Base-by-base conservation (phyloP, 2,113 vertebrate species). In the Percina caprodes region DNA sequence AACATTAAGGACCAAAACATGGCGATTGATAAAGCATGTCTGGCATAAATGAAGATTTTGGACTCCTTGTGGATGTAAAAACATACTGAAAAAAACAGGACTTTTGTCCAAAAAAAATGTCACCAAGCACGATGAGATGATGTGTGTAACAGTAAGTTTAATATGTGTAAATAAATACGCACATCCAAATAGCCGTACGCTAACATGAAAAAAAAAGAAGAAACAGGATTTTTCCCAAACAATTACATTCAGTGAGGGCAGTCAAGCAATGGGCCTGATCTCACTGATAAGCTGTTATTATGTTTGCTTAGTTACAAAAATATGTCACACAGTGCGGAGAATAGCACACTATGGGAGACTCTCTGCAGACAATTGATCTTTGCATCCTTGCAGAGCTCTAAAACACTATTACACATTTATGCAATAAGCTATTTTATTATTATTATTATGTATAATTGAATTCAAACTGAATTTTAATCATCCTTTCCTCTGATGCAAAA, bases 391-490 rank as follows among this genome's bases (percentile, higher is more conserved):
- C 56, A 65, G 21, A 51, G 62, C 46, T 11, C 39, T 56, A 30
- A 56, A 69, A 63, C 56, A 60, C 39, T 49, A 67, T 21, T 11
- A 61, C 21, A 77, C 26, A 42, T 30, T n/a, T 79, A 2, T 5
- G 24, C 52, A 60, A 55, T 19, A 30, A 54, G 63, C 35, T 6
- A 18, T 67, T 13, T 60, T 49, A 73, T 72, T 51, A 48, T 42
- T 65, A 60, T 51, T 35, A 69, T 73, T n/a, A 71, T 24, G 14
- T 16, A 48, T 59, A 71, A 77, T 30, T 59, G 13, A 75, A 18
- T 69, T 65, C 14, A 52, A 77, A 65, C 8, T 46, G 15, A 19
- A 60, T 3, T 77, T 69, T 49, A 74, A 83, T 68, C 24, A 65
- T 1, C 6, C 7, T 52, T 52, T 60, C 5, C 14, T 77, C 19